These are phyloP conservation scores for Apocrypta bakeri DNA, from an alignment of 1,140 invertebrate species.

Conservation along the genomic window DNA sequence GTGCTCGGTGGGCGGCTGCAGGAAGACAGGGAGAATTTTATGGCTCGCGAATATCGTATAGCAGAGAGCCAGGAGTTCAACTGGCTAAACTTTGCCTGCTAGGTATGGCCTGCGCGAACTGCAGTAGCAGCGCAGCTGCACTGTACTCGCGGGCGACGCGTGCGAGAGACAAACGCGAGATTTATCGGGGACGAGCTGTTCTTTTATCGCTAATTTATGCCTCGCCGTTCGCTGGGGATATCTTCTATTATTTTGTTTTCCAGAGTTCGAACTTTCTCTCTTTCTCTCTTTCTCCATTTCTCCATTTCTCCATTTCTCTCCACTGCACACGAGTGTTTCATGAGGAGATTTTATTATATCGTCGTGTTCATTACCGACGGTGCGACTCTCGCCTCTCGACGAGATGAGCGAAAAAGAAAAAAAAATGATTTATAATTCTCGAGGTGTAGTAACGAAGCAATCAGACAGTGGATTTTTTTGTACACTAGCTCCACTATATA, in stretches of 20 bases:
- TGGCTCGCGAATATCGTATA: neutral
- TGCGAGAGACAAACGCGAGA: neutral
- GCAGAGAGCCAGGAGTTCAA: neutral
- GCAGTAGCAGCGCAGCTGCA: constrained; percentile 1
- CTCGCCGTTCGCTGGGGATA: too few species aligned
- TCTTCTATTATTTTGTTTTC: too few species aligned
- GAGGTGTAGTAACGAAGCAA: constrained; percentile 48
- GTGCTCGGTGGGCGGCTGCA: neutral
- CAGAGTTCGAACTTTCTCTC: too few species aligned
- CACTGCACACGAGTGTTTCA: too few species aligned
- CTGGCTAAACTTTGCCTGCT: neutral
- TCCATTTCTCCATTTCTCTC: too few species aligned
- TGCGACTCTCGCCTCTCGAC: neutral
- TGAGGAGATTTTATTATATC: neutral
- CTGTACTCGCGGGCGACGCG: neutral
- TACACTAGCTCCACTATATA: neutral
- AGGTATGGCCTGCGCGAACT: neutral
- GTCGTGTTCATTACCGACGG: neutral
- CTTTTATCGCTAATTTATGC: neutral
- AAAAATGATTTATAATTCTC: constrained; percentile 50
- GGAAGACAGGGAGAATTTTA: constrained; percentile 17
- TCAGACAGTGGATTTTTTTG: constrained; percentile 37
- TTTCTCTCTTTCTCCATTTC: too few species aligned
- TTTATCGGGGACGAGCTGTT: neutral
- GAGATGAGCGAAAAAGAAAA: neutral